Evolutionary conservation across 2,797 vertebrate genomes (phyloP), one percentile per base, ranked within the genome.

Genomic region (Brachymystax lenok): DNA sequence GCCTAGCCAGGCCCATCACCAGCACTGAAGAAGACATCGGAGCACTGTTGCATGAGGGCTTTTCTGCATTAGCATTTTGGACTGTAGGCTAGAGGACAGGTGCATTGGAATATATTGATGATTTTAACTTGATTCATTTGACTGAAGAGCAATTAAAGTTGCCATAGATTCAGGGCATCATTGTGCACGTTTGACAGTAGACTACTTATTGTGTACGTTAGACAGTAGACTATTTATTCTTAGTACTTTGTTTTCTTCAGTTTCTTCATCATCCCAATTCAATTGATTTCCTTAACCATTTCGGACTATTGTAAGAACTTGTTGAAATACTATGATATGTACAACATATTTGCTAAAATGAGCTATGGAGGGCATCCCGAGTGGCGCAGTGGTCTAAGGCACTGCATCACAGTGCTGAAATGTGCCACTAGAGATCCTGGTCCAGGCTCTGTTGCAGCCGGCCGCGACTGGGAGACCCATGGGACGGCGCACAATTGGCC

Each of bases 51-150:
- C 40, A 74, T 66, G 46, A 72, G n/a, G 69, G 76, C 76, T 72
- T 66, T 67, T 71, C 19, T 2, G 17, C 27, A 69, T 82, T 81
- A 80, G 70, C 81, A 81, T 77, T 76, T 75, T 59, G 75, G 5
- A 68, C 81, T 73, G 64, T n/a, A 80, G 88, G 80, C 69, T 71
- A 67, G 75, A 69, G 59, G 71, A 79, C 82, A 84, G 82, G 79
- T 82, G 81, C 68, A 81, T 81, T 71, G 61, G 73, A 81, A 78
- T 66, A 69, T 74, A 74, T 59, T 63, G 66, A 30, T 5, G 21
- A 77, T 83, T 83, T 69, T 6, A 73, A 76, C 73, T 21, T 46
- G 21, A 52, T 79, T 40, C 33, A 50, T 71, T 84, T 75, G 70
- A 73, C 66, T 79, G 52, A 2, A 1, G 52, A 73, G 56, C 14